Base-by-base conservation (phyloP, 1,140 invertebrate species). In the Ectropis grisescens region DNA sequence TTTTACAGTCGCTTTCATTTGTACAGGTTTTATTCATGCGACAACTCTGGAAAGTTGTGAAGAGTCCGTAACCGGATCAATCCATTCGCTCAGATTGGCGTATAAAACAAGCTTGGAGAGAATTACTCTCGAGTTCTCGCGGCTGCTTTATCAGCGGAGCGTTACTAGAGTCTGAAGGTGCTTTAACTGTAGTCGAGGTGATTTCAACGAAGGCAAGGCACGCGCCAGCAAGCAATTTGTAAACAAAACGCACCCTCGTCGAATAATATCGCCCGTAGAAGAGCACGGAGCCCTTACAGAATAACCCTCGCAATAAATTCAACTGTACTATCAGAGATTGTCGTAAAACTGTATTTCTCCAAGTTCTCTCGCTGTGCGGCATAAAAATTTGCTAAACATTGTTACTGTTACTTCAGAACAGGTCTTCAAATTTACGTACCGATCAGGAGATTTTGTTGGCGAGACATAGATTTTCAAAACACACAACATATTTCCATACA, bases 181-280 rank as follows among this genome's bases (percentile, higher is more conserved):
- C n/a, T n/a, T n/a, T n/a, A n/a, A n/a, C n/a, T n/a, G n/a, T n/a
- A 43, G 52, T 42, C 42, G 33, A 36, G 49, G 41, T 47, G 38
- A 50, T 55, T 48, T 35, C 35, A 14, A 24, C 8, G n/a, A 26
- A 38, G 33, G 10, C 31, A 41, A 45, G 43, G 46, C 65, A 67
- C 64, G 67, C 57, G 50, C 61, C 54, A 39, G 38, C 45, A 43
- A 55, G 45, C 59, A 71, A 74, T 74, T 74, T 74, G 61, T 65
- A 71, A 57, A 67, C 64, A 70, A 74, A 69, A 65, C 59, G 49
- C 53, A 68, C 50, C 57, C 55, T 48, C 43, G 33, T 42, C 47
- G 50, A 69, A 67, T 64, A 55, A 69, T 67, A 66, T 64, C 44
- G 55, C 46, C 39, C 38, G 36, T 42, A 40, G 33, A 36, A 37